Conservation (phyloP, 2,888 invertebrate species). For the Linnaemya tessellans region DNA sequence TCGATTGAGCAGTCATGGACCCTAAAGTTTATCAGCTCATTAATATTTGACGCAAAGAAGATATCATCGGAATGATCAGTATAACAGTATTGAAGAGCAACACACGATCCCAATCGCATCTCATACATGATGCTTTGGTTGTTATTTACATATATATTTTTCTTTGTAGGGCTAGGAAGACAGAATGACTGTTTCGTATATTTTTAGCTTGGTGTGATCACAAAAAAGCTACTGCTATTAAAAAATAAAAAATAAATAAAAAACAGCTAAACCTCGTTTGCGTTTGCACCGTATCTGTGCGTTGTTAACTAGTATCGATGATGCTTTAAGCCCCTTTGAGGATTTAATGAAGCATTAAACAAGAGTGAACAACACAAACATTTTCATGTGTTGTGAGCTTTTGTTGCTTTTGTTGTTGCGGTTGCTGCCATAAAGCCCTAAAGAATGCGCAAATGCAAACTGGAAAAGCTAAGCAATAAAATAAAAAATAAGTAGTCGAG, state of each 20-base stretch:
- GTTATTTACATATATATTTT: too few relatives aligned
- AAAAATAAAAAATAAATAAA: not conserved
- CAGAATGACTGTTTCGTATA: slow-evolving; percentile 17
- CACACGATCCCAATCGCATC: too few relatives aligned
- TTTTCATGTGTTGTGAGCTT: slow-evolving; percentile 29
- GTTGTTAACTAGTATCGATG: slow-evolving; percentile 27
- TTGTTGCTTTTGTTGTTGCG: slow-evolving; percentile 26
- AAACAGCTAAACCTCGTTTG: not conserved
- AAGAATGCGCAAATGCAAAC: slow-evolving; percentile 44
- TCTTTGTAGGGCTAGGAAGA: slow-evolving; percentile 2
- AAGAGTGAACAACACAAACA: slow-evolving; percentile 50
- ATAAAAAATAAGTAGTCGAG: not conserved
- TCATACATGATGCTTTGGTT: too few relatives aligned
- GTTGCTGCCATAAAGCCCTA: slow-evolving; percentile 25
- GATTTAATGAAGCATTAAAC: slow-evolving; percentile 66
- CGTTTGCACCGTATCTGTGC: not conserved
- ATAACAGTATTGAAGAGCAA: too few relatives aligned
- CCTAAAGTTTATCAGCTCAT: too few relatives aligned
- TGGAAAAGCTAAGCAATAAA: slow-evolving; percentile 12
- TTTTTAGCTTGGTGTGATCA: slow-evolving; percentile 36
- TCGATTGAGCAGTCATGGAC: too few relatives aligned
- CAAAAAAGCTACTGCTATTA: not conserved
- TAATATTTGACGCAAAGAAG: too few relatives aligned
- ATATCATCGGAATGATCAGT: too few relatives aligned
- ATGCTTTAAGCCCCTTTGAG: slow-evolving; percentile 49